Evolutionary conservation across 1,140 invertebrate genomes (phyloP).

Genomic region (Galleria mellonella): DNA sequence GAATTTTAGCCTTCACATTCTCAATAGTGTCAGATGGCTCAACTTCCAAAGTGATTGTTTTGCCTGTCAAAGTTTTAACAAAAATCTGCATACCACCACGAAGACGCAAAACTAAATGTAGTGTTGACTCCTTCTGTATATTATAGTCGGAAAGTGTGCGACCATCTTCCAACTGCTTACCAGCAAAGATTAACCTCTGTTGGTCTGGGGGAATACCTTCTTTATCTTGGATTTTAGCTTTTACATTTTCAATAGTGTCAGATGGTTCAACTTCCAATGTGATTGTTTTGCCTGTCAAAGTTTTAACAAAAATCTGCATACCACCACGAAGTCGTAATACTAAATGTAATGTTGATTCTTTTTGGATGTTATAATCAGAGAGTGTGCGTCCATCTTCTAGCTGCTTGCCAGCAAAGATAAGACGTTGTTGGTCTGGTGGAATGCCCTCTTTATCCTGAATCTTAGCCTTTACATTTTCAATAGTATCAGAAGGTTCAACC

Average conservation of each 20-base stretch:
- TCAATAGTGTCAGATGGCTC: slow-evolving; percentile 77
- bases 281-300: slow-evolving; percentile 72
- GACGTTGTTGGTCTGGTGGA: slow-evolving; percentile 78
- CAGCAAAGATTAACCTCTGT: slow-evolving; percentile 2
- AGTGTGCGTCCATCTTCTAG: slow-evolving; percentile 78
- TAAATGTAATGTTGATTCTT: slow-evolving; percentile 82
- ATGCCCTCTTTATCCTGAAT: slow-evolving; percentile 81
- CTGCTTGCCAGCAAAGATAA: slow-evolving; percentile 82
- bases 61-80: slow-evolving; percentile 62
- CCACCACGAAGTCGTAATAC: slow-evolving; percentile 54
- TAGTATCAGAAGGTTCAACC: slow-evolving; percentile 83
- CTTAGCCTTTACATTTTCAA: slow-evolving; percentile 84
- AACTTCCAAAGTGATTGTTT: slow-evolving; percentile 84
- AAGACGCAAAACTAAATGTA: slow-evolving; percentile 11
- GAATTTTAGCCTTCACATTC: slow-evolving; percentile 5
- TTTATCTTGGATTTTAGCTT: slow-evolving; percentile 6
- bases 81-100: slow-evolving; percentile 8
- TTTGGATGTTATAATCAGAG: slow-evolving; percentile 82
- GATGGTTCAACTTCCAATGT: slow-evolving; percentile 4
- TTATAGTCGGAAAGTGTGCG: slow-evolving; percentile 5
- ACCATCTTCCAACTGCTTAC: slow-evolving; percentile 5
- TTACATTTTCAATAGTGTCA: slow-evolving; percentile 7
- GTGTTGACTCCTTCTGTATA: slow-evolving; percentile 15
- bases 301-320: slow-evolving; percentile 37
- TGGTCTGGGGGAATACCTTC: slow-evolving; percentile 7